Percentiles rank a stretch among this genome's conserved stretches.
Conservation (phyloP, 2,113 vertebrate species). For the Pollachius pollachius region DNA sequence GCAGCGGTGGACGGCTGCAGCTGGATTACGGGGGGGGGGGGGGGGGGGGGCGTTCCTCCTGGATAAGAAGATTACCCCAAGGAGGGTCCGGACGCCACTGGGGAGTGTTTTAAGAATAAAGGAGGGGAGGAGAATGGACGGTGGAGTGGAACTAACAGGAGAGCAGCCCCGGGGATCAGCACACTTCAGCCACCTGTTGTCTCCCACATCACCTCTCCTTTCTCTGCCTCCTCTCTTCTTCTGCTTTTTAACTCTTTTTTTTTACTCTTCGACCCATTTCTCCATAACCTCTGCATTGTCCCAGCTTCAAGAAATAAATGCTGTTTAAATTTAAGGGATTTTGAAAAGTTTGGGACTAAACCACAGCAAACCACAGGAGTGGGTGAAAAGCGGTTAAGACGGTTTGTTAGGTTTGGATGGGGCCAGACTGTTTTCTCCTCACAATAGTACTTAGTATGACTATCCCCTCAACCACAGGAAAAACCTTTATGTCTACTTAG, state of each 20-base stretch:
- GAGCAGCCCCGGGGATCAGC: slow-evolving; percentile 51
- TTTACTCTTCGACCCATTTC: too few relatives aligned
- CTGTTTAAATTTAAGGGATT: too few relatives aligned
- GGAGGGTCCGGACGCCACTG: slow-evolving; percentile 70
- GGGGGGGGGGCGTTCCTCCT: slow-evolving; percentile 56
- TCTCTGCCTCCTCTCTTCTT: slow-evolving; percentile 26
- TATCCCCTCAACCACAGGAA: too few relatives aligned
- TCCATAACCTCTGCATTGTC: too few relatives aligned
- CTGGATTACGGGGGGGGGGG: slow-evolving; percentile 46
- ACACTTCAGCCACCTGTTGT: slow-evolving; percentile 74
- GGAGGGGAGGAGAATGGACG: slow-evolving; percentile 68
- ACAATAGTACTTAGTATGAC: too few relatives aligned
- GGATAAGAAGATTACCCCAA: slow-evolving; percentile 74
- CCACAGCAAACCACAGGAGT: too few relatives aligned
- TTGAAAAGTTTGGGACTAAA: too few relatives aligned
- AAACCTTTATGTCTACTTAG: too few relatives aligned
- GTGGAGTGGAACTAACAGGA: slow-evolving; percentile 70
- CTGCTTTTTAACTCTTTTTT: slow-evolving; percentile 1
- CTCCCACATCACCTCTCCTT: slow-evolving; percentile 33
- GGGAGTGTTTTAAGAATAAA: slow-evolving; percentile 63
- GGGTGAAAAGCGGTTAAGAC: too few relatives aligned
- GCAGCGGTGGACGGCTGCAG: slow-evolving; percentile 55
- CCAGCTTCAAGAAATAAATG: too few relatives aligned
- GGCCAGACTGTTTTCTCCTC: too few relatives aligned
- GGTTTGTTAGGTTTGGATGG: too few relatives aligned